Evolutionary conservation across 92 coral and sea anemone species (phyloP).

Genomic region (Scolanthus callimorphus): DNA sequence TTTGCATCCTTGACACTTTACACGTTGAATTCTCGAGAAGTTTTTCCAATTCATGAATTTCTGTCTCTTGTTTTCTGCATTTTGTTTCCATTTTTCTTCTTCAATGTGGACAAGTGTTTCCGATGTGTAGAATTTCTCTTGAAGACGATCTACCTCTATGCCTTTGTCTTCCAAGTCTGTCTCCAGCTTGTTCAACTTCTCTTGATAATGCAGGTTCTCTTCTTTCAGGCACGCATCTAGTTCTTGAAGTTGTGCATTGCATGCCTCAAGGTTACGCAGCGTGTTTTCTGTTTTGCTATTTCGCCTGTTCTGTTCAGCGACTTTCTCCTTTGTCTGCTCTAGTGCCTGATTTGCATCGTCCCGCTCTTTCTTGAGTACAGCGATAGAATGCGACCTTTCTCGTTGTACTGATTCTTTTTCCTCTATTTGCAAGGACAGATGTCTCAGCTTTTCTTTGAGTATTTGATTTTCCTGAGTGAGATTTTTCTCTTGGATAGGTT

Average conservation of each 20-base stretch:
- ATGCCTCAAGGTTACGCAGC: not conserved
- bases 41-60: not conserved
- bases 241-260: not conserved
- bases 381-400: not conserved
- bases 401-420: not conserved
- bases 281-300: not conserved
- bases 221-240: constrained; percentile 4
- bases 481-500: not conserved
- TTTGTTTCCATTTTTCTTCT: constrained; percentile 13
- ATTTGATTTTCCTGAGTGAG: not conserved
- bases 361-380: not conserved
- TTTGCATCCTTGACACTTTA: not conserved
- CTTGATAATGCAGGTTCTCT: constrained; percentile 15
- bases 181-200: constrained; percentile 11
- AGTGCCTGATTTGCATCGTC: not conserved
- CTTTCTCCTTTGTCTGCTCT: not conserved
- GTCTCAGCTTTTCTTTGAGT: not conserved
- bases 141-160: constrained; percentile 5
- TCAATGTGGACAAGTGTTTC: constrained; percentile 1
- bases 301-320: not conserved
- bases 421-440: not conserved
- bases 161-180: constrained; percentile 15
- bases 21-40: not conserved
- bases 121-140: constrained; percentile 1
- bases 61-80: not conserved